Evolutionary conservation across 2,888 invertebrate species (phyloP).

Genomic region (Drosophila acutilabella): DNA sequence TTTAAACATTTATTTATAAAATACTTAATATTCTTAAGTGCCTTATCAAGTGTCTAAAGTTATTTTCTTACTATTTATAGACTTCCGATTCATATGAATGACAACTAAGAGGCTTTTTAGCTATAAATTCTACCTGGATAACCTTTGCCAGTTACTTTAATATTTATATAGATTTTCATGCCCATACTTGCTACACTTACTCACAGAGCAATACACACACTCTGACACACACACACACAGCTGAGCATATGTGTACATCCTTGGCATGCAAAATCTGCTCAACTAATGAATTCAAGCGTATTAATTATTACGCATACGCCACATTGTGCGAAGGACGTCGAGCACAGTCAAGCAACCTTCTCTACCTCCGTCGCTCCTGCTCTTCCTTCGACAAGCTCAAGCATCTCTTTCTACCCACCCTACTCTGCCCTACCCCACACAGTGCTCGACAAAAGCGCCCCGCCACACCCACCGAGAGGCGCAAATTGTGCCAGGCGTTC

Average conservation of each 20-base stretch:
- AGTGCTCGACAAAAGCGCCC: background rate
- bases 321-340: slow-evolving; percentile 76
- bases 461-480: slow-evolving; percentile 42
- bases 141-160: slow-evolving; percentile 40
- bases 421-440: background rate
- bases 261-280: slow-evolving; percentile 79
- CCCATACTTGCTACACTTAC: slow-evolving; percentile 6
- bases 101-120: slow-evolving; percentile 3
- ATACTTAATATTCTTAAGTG: no score
- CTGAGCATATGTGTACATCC: slow-evolving; percentile 45
- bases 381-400: slow-evolving; percentile 16
- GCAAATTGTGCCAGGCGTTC: slow-evolving; percentile 73
- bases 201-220: slow-evolving; percentile 11
- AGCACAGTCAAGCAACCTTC: slow-evolving; percentile 57
- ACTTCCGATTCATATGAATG: background rate
- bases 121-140: slow-evolving; percentile 15
- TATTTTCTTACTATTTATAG: background rate
- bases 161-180: slow-evolving; percentile 54
- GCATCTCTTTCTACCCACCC: background rate
- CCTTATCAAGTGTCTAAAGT: background rate
- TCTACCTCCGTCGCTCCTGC: slow-evolving; percentile 2
- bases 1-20: no score
- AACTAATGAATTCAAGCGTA: slow-evolving; percentile 82
- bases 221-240: slow-evolving; percentile 2
- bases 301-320: slow-evolving; percentile 82